Base-by-base conservation (phyloP, 2,797 vertebrate species). In the Amazona finschi region DNA sequence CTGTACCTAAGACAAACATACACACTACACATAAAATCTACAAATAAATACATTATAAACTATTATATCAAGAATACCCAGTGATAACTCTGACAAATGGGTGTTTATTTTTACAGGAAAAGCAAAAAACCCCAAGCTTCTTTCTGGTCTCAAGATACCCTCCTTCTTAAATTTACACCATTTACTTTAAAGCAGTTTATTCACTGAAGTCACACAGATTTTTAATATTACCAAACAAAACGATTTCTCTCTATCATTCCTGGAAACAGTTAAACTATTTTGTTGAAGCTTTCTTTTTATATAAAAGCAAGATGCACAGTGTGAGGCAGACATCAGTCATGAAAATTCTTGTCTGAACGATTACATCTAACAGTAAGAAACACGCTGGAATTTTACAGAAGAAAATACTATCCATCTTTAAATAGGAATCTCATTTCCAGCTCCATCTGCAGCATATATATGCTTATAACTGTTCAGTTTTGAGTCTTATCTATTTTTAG, bases 211-310 rank as follows among this genome's bases (percentile, higher is more conserved):
- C 85, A 73, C 4, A 2, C 76, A 89, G 80, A 82, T 82, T 93
- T 95, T 96, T 93, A 89, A 88, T 67, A 86, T 92, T 93, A 93
- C 5, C 85, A 95, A 91, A 73, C 27, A 14, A 86, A 95, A 90
- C 38, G 12, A 36, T 57, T 78, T 84, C 43, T 91, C 30, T 41
- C 47, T 67, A 88, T 90, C 67, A 33, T 86, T 95, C 83, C 91
- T 94, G 91, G 94, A 95, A 96, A 93, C 44, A 71, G 76, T 94
- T 96, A 79, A 94, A 92, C 18, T 71, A 49, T 79, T 94, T 93
- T 87, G 39, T 52, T 90, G 79, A 75, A 92, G n/a, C 25, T 78
- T 95, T 93, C 70, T 88, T 87, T 72, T 89, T 89, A 36, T 86
- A 78, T 91, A 82, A 95, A 95, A 95, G 27, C 78, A 87, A 85